phyloP scores from a whole-genome alignment of 2,113 vertebrate genomes.

The Himantopus leucocephalus region DNA sequence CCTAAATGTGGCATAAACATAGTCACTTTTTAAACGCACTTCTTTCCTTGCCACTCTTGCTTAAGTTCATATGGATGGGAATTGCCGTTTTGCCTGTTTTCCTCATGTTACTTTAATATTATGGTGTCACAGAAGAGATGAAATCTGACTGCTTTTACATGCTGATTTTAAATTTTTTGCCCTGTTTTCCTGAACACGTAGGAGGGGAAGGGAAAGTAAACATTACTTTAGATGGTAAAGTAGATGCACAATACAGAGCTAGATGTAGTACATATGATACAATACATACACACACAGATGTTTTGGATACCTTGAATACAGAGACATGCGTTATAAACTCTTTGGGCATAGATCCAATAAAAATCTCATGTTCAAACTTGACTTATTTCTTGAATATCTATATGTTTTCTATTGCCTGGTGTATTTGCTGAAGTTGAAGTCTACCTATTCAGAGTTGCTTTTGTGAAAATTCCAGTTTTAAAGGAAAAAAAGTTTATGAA shows the following conservation, averaged over 20 bases:
- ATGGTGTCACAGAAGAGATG: not conserved
- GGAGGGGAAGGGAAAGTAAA: not conserved
- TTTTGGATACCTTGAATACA: not conserved
- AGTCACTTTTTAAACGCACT: not conserved
- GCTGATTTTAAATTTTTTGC: not conserved
- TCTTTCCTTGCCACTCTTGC: not conserved
- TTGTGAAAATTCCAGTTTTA: not conserved
- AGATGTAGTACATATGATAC: fast-evolving
- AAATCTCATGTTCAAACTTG: not conserved
- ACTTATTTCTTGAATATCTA: not conserved
- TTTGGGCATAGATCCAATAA: not conserved
- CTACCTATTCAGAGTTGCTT: not conserved
- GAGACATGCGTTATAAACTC: not conserved
- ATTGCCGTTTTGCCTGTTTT: not conserved
- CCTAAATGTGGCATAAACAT: not conserved
- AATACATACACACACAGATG: fast-evolving
- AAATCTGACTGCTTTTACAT: not conserved
- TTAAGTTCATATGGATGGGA: not conserved
- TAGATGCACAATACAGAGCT: fast-evolving
- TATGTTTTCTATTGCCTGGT: not conserved
- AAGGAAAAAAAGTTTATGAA: not conserved
- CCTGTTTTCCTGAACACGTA: not conserved
- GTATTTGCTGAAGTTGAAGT: not conserved
- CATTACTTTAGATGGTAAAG: not conserved
- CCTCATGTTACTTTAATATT: not conserved